Percentiles rank a stretch among this genome's conserved stretches.
Evolutionary conservation across 2,797 vertebrate species (phyloP).

Genomic region (Clarias fuscus): DNA sequence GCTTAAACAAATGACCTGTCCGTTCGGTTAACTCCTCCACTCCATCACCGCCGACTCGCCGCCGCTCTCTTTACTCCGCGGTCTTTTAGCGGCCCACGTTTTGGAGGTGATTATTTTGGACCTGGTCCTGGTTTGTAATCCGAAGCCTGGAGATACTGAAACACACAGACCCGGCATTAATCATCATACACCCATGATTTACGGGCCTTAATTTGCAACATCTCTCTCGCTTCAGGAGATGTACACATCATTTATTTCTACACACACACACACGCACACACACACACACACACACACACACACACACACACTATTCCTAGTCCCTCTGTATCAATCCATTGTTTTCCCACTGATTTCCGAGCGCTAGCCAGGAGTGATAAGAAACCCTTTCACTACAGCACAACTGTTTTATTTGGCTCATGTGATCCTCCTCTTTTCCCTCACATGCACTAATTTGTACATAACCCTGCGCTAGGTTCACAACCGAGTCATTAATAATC

Average conservation of each 20-base stretch:
- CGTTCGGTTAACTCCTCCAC: neutral
- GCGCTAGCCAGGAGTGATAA: slow-evolving; percentile 23
- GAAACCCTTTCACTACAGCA: slow-evolving; percentile 12
- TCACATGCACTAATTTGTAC: slow-evolving; percentile 36
- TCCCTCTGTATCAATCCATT: slow-evolving; percentile 33
- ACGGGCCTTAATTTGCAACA: slow-evolving; percentile 12
- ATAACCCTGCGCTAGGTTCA: slow-evolving; percentile 33
- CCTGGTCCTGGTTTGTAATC: slow-evolving; percentile 8
- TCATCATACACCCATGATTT: slow-evolving; percentile 33
- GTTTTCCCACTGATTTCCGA: slow-evolving; percentile 23
- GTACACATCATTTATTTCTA: slow-evolving; percentile 22
- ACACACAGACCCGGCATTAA: slow-evolving; percentile 34
- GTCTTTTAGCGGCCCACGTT: neutral
- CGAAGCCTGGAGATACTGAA: slow-evolving; percentile 2
- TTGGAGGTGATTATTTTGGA: slow-evolving; percentile 29
- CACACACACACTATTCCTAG: slow-evolving; percentile 35
- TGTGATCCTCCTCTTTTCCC: slow-evolving; percentile 14
- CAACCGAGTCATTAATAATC: slow-evolving; percentile 41
- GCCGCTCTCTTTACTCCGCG: neutral
- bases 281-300: neutral
- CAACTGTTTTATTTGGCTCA: slow-evolving; percentile 48
- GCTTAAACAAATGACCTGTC: slow-evolving; percentile 15
- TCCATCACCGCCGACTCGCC: neutral
- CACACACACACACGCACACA: slow-evolving; percentile 35
- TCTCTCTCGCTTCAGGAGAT: slow-evolving; percentile 23